Evolutionary conservation across 1,140 invertebrate genomes (phyloP).

Genomic region (Lepidurus couesii): DNA sequence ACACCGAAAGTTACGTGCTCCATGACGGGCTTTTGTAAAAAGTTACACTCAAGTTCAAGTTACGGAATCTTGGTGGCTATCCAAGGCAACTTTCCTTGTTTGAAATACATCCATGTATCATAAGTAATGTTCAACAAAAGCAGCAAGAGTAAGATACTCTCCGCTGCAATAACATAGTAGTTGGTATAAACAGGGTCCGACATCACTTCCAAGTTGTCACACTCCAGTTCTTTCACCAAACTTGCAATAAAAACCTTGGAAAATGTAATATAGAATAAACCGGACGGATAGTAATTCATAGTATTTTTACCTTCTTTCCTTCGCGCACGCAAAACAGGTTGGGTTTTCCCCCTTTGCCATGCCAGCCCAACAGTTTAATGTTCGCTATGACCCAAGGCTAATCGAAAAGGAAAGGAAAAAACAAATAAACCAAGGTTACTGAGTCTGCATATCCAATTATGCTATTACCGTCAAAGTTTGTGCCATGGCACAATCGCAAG

Average conservation of each 20-base stretch:
- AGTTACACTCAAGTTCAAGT: not conserved
- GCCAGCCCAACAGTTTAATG: not conserved
- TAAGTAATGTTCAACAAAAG: conserved; percentile 24
- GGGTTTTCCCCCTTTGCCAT: not conserved
- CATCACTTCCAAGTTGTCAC: not conserved
- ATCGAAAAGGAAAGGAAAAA: not conserved
- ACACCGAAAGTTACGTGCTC: not conserved
- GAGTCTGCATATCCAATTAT: not conserved
- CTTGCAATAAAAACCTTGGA: not conserved
- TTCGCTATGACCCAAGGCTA: not conserved
- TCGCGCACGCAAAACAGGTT: not conserved
- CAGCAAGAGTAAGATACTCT: not conserved
- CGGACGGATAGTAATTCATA: too few species aligned
- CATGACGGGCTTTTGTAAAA: not conserved
- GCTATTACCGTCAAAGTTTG: conserved; percentile 9
- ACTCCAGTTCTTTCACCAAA: conserved; percentile 18
- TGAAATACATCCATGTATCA: conserved; percentile 26
- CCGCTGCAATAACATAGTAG: not conserved
- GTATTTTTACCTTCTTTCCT: conserved; percentile 28
- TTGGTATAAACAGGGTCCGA: not conserved
- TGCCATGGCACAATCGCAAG: conserved; percentile 26
- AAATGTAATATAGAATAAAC: not conserved
- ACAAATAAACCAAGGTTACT: not conserved
- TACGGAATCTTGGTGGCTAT: conserved; percentile 27
- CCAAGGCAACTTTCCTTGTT: conserved; percentile 26